Evolutionary conservation across 92 coral and sea anemone genomes (phyloP).

Genomic region (Palythoa caribaeorum): DNA sequence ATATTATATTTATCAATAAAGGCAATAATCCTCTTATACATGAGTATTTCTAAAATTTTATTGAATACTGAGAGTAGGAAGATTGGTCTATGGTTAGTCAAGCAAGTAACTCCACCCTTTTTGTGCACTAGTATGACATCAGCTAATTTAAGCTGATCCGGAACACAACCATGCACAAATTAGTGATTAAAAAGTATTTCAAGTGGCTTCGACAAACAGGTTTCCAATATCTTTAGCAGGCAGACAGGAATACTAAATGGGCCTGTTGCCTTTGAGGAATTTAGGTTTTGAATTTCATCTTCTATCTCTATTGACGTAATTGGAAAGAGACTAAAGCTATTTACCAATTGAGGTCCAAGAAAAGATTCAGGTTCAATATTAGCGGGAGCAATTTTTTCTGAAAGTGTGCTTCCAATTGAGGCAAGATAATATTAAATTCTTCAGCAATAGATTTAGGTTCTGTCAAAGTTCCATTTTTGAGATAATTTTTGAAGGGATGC

Average conservation of each 20-base stretch:
- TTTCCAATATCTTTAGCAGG: conserved; percentile 31
- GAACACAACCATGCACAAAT: conserved; percentile 22
- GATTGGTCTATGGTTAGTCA: conserved; percentile 25
- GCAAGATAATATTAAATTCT: conserved; percentile 8
- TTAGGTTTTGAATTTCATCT: conserved; percentile 24
- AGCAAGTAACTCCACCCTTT: conserved; percentile 20
- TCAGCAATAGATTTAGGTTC: conserved; percentile 26
- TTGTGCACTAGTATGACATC: conserved; percentile 39
- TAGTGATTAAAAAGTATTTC: conserved; percentile 21
- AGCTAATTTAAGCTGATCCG: conserved; percentile 28
- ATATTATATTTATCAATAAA: neutral
- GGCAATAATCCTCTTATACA: conserved; percentile 24
- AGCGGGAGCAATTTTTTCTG: conserved; percentile 6
- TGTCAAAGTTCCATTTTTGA: conserved; percentile 18
- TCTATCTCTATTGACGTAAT: conserved; percentile 39
- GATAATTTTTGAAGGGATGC: conserved; percentile 26
- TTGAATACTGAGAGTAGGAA: neutral
- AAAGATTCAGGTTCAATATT: conserved; percentile 10
- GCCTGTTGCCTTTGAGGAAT: conserved; percentile 22
- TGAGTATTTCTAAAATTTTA: neutral
- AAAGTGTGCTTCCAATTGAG: conserved; percentile 17
- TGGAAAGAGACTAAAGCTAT: conserved; percentile 34
- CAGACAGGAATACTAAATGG: too few species aligned
- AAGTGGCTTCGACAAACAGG: conserved; percentile 15
- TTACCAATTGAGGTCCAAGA: conserved; percentile 10